Conservation (phyloP, 2,113 vertebrate genomes). For the Pristiophorus japonicus region DNA sequence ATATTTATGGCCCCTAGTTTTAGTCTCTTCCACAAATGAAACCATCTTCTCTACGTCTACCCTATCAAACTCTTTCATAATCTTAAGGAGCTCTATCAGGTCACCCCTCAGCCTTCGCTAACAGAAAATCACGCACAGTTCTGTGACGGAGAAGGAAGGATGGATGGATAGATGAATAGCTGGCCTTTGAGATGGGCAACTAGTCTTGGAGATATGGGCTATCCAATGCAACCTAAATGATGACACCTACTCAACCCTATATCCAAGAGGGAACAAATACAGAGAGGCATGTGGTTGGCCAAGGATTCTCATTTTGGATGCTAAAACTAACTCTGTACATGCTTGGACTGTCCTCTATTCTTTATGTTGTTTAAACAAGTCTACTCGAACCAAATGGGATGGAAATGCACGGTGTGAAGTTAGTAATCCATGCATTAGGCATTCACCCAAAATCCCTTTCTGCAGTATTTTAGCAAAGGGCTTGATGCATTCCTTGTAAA, state of each 20-base stretch:
- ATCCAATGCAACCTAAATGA: neutral
- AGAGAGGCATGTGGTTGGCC: neutral
- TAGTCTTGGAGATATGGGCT: neutral
- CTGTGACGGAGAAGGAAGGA: neutral
- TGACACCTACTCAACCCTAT: neutral
- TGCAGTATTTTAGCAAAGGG: no score
- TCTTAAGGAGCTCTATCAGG: neutral
- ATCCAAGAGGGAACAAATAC: neutral
- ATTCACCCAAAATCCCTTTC: no score
- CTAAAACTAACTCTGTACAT: neutral
- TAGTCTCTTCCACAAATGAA: neutral
- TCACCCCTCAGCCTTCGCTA: neutral
- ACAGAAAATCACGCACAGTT: neutral
- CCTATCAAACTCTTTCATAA: neutral
- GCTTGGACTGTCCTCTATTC: neutral
- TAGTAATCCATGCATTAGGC: no score
- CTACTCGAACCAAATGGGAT: no score
- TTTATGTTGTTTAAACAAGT: neutral
- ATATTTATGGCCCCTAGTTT: neutral
- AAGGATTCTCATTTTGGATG: neutral
- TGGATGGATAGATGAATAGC: neutral
- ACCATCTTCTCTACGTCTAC: no score
- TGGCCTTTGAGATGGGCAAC: neutral
- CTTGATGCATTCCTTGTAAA: no score
- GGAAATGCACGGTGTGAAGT: no score